Evolutionary conservation across 2,113 vertebrate species (phyloP).

Genomic region (Pomatorhinus ruficollis): DNA sequence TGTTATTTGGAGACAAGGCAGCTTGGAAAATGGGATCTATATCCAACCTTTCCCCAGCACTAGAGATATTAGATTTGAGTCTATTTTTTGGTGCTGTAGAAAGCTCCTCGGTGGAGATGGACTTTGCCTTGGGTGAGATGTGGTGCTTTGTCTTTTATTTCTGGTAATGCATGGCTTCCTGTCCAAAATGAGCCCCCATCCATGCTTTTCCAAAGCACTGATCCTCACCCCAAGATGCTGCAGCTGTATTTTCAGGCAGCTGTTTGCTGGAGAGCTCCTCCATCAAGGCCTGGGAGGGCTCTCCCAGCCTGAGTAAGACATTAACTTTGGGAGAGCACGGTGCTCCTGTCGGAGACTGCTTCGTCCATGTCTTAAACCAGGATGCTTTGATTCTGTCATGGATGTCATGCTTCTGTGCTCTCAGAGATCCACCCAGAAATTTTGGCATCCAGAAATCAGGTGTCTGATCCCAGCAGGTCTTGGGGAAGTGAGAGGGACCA

Average conservation of each 20-base stretch:
- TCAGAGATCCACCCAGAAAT: background rate
- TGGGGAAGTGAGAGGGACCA: background rate
- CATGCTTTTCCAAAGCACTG: background rate
- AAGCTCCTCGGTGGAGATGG: background rate
- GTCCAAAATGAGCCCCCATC: background rate
- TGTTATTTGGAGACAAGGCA: background rate
- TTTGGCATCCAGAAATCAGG: background rate
- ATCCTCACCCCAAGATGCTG: background rate
- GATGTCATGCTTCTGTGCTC: background rate
- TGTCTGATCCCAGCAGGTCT: background rate
- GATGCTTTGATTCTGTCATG: too few relatives aligned
- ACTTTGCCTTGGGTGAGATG: background rate
- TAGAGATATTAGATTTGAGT: too few relatives aligned
- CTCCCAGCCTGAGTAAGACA: background rate
- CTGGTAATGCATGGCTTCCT: background rate
- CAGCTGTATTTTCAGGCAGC: background rate
- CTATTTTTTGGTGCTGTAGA: background rate
- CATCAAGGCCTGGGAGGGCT: background rate
- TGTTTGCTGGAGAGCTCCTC: background rate
- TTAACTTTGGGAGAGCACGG: background rate
- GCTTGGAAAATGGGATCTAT: background rate
- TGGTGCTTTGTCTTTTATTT: background rate
- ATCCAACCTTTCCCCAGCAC: background rate
- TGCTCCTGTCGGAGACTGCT: accelerated
- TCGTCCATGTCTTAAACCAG: background rate